Evolutionary conservation across 2,797 vertebrate genomes (phyloP), one percentile per base, ranked within the genome.

Genomic region (Podarcis lilfordi): DNA sequence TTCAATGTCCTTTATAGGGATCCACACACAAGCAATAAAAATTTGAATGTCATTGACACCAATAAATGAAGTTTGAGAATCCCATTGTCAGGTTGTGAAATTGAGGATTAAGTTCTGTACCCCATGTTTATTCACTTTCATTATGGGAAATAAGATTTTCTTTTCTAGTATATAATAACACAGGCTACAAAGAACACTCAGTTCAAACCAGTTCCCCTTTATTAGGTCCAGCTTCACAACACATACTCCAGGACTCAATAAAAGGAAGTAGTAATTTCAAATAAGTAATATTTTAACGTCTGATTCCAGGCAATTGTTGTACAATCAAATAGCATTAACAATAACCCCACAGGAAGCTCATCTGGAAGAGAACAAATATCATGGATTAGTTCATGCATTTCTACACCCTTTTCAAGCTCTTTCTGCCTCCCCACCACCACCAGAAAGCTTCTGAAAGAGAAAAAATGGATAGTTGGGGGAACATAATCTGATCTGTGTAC

Each of bases 191-290:
- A 35, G 17, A 43, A 0, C 84, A 37, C 88, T 95, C 90, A 91
- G 95, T 94, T 94, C 95, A 96, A 96, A 96, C 92, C 90, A 89
- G 89, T 91, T 96, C 90, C 89, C 93, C 95, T 97, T 97, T 97
- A 97, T 97, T 97, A 96, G 93, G 95, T 92, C 95, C 95, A 94
- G 89, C 75, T 95, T 90, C 92, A 82, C 86, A 88, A 90, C 90
- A 92, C 91, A 88, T 40, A 86, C 92, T 94, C 82, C 89, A 91
- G 84, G 95, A 96, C 94, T 94, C 95, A 95, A 94, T 94, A 96
- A 97, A 88, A 89, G 96, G 96, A 96, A 96, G 95, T 94, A 90
- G 68, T 93, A 91, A 89, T 86, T 94, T 96, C 93, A 91, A 94
- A 93, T 81, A 93, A 95, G 91, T 96, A 92, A 93, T 95, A 94